Evolutionary conservation across 64 coral and sea anemone genomes (phyloP).

Genomic region (Pocillopora verrucosa): DNA sequence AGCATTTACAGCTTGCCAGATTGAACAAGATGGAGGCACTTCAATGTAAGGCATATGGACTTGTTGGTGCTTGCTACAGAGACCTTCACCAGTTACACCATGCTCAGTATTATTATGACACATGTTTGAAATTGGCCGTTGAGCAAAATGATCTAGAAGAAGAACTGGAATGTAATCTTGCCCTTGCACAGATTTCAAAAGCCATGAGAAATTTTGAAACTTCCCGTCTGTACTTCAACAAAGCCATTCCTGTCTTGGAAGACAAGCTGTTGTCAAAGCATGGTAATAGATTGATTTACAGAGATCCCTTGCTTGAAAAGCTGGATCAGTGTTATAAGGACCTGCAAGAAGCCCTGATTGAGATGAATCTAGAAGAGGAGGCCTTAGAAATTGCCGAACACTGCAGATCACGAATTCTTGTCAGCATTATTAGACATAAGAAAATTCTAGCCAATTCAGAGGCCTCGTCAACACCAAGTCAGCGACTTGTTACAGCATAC

Average conservation of each 20-base stretch:
- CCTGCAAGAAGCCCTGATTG: slow-evolving; percentile 73
- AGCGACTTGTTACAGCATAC: slow-evolving; percentile 10
- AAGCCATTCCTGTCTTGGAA: slow-evolving; percentile 70
- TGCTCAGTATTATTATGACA: slow-evolving; percentile 65
- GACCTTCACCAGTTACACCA: slow-evolving; percentile 75
- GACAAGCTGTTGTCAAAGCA: slow-evolving; percentile 56
- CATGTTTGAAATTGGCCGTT: slow-evolving; percentile 51
- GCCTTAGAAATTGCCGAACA: slow-evolving; percentile 82
- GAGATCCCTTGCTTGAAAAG: slow-evolving; percentile 49
- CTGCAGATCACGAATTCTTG: slow-evolving; percentile 58
- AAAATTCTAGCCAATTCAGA: slow-evolving; percentile 19
- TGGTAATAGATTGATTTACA: slow-evolving; percentile 21
- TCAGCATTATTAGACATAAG: slow-evolving; percentile 60
- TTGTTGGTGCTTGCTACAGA: slow-evolving; percentile 62
- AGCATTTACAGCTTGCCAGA: slow-evolving; percentile 61
- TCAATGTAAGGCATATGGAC: slow-evolving; percentile 64
- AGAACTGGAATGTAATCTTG: slow-evolving; percentile 46
- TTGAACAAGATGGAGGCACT: slow-evolving; percentile 65
- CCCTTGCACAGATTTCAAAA: slow-evolving; percentile 71
- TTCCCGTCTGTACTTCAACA: slow-evolving; percentile 58
- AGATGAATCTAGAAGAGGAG: slow-evolving; percentile 64
- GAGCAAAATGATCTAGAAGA: slow-evolving; percentile 56
- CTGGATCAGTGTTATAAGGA: slow-evolving; percentile 73
- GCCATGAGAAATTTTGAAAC: slow-evolving; percentile 60
- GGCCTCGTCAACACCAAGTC: background rate